Evolutionary conservation across 2,797 vertebrate genomes (phyloP), one percentile per base, ranked within the genome.

Genomic region (Chaunax sp.): DNA sequence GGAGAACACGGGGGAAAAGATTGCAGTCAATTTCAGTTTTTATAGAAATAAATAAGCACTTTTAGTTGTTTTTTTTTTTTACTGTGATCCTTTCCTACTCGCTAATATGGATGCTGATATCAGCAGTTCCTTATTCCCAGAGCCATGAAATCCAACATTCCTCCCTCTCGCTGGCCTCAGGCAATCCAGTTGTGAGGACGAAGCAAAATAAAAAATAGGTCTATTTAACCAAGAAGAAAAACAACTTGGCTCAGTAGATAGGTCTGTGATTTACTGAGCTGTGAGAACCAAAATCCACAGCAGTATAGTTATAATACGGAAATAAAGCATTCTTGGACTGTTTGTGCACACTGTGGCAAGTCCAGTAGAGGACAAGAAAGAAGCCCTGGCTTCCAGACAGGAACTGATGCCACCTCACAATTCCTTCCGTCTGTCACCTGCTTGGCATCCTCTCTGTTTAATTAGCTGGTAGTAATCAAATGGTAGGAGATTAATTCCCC

Each of bases 401-500:
- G 41, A 40, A 57, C 61, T 8, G 20, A 22, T 64, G 54, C 72
- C 68, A 82, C 68, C 80, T 80, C 61, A 7, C 75, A 66, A 58
- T 58, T 79, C 67, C 58, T 47, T 76, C 47, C 63, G 63, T 81
- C 66, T 62, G 72, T 91, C 91, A 90, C 90, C 91, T 90, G 90
- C 88, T 89, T 93, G 86, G 88, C 91, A 84, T 71, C 51, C 13
- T 51, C 80, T 69, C 80, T 64, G 72, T 91, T 92, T 92, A 90
- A 93, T 92, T 93, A 93, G 89, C 73, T 72, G 83, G 63, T 81
- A 81, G 82, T 80, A 90, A 91, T 90, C 87, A 90, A 92, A 91
- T 80, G 78, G 75, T 80, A 67, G 84, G 76, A 88, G 90, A 92
- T 93, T 90, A 94, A 86, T 78, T 77, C 72, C 70, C 45, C 66